Evolutionary conservation across 2,113 vertebrate species (phyloP), one percentile per base, ranked within the genome.

Genomic region (Malurus alboscapulatus): DNA sequence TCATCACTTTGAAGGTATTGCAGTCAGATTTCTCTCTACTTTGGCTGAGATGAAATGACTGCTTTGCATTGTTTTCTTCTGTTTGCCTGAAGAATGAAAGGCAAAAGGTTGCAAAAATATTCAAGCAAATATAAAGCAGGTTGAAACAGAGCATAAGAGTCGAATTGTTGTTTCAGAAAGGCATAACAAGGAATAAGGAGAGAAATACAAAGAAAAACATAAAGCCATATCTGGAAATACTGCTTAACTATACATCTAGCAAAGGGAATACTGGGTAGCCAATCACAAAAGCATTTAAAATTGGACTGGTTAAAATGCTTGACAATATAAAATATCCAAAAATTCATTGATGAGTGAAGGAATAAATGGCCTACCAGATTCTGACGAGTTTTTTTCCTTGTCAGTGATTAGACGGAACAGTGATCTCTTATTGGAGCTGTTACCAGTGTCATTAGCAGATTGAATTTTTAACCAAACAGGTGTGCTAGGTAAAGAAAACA

Each of bases 351-450:
- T 42, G 19, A 76, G 8, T 30, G 22, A 72, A 13, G 14, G 32
- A 59, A 2, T 63, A 72, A 74, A 78, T n/a, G 9, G 14, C 14
- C 29, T 51, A 59, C 26, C 3, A 67, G 24, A 53, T 34, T 66
- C 0, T n/a, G 14, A 29, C 50, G 3, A 0, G 17, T 48, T 16
- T 32, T 50, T 65, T 73, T 53, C 9, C 30, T 42, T 4, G 20
- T 59, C n/a, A 38, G 4, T 51, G 17, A 17, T 78, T 82, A 71
- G 53, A 38, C 19, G 71, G 44, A 85, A 53, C 38, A 57, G 7
- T 71, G 13, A 55, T 36, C 36, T 36, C 50, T n/a, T 55, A 78
- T 13, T 2, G 1, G 78, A 79, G 32, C 16, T 71, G 17, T 85
- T 54, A 61, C 12, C 5, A 15, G 6, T 69, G 36, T 66, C 30